Percentiles rank a stretch among this genome's conserved stretches.
Conservation (phyloP, 2,888 invertebrate genomes). For the Crossocerus cetratus region DNA sequence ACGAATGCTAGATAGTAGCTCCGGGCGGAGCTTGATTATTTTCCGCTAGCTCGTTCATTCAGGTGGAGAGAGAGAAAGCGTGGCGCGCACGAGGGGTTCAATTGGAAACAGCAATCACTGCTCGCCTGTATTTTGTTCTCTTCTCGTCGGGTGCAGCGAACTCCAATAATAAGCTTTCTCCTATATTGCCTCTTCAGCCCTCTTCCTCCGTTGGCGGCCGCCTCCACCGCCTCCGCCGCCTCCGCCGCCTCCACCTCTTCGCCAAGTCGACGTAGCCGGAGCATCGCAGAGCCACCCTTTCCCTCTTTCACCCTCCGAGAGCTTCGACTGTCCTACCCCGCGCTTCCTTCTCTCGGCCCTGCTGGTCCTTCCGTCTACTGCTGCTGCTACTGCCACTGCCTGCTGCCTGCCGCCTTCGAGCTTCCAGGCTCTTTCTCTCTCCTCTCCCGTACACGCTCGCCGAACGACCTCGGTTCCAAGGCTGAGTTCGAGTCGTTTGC, state of each 20-base stretch:
- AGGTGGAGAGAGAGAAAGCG: conserved; percentile 71
- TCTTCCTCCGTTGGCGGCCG: conserved; percentile 38
- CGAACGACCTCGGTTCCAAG: conserved; percentile 60
- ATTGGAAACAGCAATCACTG: conserved; percentile 78
- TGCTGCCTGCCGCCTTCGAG: conserved; percentile 63
- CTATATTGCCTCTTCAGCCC: conserved; percentile 76
- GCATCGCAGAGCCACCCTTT: conserved; percentile 50
- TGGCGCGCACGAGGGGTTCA: conserved; percentile 72
- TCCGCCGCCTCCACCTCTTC: conserved; percentile 43
- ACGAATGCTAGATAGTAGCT: conserved; percentile 73
- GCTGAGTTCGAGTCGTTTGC: conserved; percentile 51
- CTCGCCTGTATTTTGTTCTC: conserved; percentile 77
- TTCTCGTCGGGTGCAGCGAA: conserved; percentile 70
- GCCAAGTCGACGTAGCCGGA: conserved; percentile 34
- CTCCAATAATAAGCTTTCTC: conserved; percentile 78
- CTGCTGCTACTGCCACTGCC: conserved; percentile 50
- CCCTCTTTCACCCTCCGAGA: conserved; percentile 48
- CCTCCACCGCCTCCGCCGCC: conserved; percentile 37
- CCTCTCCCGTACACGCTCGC: conserved; percentile 66
- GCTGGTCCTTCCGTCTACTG: conserved; percentile 48
- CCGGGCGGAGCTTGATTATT: conserved; percentile 76
- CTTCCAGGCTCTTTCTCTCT: conserved; percentile 68
- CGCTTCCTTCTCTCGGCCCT: conserved; percentile 53
- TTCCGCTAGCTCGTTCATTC: conserved; percentile 77
- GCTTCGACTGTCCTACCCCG: conserved; percentile 51